These are phyloP conservation scores for Branchellion lobata DNA, from an alignment of 2,888 invertebrate species.

Conservation along the genomic window DNA sequence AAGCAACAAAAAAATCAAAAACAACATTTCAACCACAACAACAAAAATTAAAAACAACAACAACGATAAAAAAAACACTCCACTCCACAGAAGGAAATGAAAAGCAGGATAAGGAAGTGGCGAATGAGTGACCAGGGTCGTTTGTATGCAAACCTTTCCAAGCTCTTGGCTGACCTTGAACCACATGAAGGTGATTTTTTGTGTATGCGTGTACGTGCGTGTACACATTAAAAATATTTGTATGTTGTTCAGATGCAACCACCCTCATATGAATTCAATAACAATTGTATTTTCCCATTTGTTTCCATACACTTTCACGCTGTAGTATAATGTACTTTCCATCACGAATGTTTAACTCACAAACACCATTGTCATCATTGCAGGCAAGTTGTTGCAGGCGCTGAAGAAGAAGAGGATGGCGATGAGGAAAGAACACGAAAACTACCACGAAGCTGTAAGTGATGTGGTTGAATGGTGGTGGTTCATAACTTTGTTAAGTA, in stretches of 20 bases:
- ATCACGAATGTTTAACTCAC: no score
- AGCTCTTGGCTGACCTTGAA: slow-evolving; percentile 24
- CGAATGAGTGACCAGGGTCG: slow-evolving; percentile 60
- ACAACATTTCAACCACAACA: no score
- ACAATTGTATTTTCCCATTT: background rate
- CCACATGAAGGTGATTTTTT: slow-evolving; percentile 6
- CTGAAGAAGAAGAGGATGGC: slow-evolving; percentile 24
- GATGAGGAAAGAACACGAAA: slow-evolving; percentile 15
- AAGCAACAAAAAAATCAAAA: no score
- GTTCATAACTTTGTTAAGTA: no score
- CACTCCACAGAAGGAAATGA: slow-evolving; percentile 61
- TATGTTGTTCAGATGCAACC: background rate
- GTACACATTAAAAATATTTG: background rate
- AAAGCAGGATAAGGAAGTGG: slow-evolving; percentile 65
- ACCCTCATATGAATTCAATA: background rate
- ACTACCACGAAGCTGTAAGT: slow-evolving; percentile 10
- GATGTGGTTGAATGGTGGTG: no score
- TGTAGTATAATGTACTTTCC: no score
- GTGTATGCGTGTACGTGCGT: no score
- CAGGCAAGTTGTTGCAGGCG: background rate
- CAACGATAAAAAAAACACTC: no score
- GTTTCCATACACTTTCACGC: no score
- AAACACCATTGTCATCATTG: background rate
- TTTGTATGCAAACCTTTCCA: background rate
- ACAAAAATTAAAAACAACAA: no score